Base-by-base conservation (phyloP, 1,140 invertebrate species). In the Trichonephila clavata region DNA sequence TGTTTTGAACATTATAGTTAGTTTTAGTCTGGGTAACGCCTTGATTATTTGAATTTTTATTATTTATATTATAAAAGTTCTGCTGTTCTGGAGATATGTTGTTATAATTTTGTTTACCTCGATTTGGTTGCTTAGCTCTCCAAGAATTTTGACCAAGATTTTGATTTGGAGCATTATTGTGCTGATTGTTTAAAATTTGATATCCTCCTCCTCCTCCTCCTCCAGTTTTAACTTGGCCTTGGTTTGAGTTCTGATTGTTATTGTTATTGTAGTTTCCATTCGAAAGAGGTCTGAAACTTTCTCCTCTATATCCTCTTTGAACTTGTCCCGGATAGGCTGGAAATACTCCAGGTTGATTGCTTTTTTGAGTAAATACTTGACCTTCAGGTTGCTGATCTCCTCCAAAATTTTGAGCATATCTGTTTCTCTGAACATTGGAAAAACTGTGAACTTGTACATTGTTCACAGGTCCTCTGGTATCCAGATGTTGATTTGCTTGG, bases 121-220 rank as follows among this genome's bases (percentile, higher is more conserved):
- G n/a, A 50, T 50, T 77, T 21, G 65, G 27, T 39, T 32, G 86
- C 16, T 39, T 50, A 16, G 13, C 68, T n/a, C 92, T 77, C 92
- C 92, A 93, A 20, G 61, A 27, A 27, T 93, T 93, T 32, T 92
- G 91, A 13, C 83, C 81, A 13, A 71, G 32, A 43, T 92, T 92
- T 20, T 86, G 63, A 16, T 89, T 89, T 6, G 57, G 77, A 39
- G 18, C 50, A 20, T 63, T 80, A 39, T 90, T 80, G 27, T 60
- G 81, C 39, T 84, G 60, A 20, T 84, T 84, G n/a, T n/a, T 43
- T 24, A n/a, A 63, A 21, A 32, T 8, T 65, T 16, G 6, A 50
- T 83, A 50, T 39, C 24, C 24, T n/a, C 68, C n/a, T 8, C 24
- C 24, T n/a, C 68, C n/a, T 8, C 92, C 90, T 20, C 68, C 84